Evolutionary conservation across 2,888 invertebrate species (phyloP), one percentile per base, ranked within the genome.

Genomic region (Netelia fuscicornis): DNA sequence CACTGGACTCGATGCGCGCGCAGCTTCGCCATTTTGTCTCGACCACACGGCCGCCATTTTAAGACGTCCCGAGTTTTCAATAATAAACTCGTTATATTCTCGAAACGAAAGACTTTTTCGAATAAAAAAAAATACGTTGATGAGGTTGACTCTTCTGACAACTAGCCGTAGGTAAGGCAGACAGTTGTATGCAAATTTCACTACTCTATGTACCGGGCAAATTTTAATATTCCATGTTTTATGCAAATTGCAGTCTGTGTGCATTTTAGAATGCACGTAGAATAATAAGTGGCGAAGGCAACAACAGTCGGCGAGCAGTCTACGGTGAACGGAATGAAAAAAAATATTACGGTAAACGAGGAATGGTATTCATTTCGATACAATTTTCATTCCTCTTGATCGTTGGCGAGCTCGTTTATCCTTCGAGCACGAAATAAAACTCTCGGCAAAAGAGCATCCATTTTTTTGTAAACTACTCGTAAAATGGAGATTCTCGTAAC

Each of bases 211-310:
- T 6, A 11, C 10, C 48, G 48, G 13, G 60, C 8, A 52, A 44
- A 62, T 62, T 52, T 8, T 52, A 42, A 30, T 58, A 42, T n/a
- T 71, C 42, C n/a, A 30, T 58, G 42, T 58, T 71, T 71, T 11
- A 71, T 71, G 71, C 56, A 71, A 17, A 58, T 71, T 25, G 17
- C 42, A 58, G 11, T 42, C 11, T 54, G 17, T 48, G 30, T 54
- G n/a, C 13, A n/a, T 17, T 37, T 1, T 13, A 20, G 71, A 42
- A 58, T 58, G 9, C 23, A 17, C 17, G 20, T 20, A 9, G 17
- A 58, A 30, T 58, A 10, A 37, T 56, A 71, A 70, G 30, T 37
- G 56, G 42, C 2, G 6, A 71, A 42, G 25, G 42, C 25, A 62
- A 11, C 5, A 5, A 30, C 30, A 52, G 48, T 68, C 20, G 68